Conservation (phyloP, 1,140 invertebrate genomes). For the Drosophila orosa region DNA sequence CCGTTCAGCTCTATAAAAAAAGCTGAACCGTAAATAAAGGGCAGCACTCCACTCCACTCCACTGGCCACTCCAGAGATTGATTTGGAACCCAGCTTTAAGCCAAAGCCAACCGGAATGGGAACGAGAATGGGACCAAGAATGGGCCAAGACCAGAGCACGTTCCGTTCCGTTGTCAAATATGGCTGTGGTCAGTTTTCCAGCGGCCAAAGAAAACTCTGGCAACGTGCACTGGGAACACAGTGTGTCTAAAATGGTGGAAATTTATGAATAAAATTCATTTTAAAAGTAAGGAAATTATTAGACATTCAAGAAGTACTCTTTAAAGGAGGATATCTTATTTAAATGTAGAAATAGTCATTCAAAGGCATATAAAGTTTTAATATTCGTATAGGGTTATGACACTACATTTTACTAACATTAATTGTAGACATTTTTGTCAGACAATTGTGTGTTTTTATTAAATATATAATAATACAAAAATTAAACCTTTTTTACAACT, state of each 20-base stretch:
- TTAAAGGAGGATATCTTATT: neutral
- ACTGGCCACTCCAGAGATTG: constrained; percentile 47
- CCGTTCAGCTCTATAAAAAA: constrained; percentile 12
- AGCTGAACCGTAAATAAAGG: constrained; percentile 46
- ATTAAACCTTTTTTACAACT: no score
- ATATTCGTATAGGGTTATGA: no score
- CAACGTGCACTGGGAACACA: neutral
- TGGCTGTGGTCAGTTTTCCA: constrained; percentile 73
- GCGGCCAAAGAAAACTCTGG: constrained; percentile 29
- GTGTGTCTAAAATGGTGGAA: neutral
- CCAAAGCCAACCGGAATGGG: constrained; percentile 26
- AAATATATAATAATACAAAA: no score
- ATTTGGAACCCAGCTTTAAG: constrained; percentile 58
- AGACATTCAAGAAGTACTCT: neutral
- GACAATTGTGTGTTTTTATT: no score
- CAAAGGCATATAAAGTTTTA: no score
- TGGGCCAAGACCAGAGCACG: constrained; percentile 56
- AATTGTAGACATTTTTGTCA: no score
- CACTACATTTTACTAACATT: no score
- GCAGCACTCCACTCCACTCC: constrained; percentile 13
- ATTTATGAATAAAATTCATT: neutral
- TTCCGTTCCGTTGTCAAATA: constrained; percentile 75
- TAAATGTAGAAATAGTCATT: neutral
- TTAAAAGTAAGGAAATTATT: neutral
- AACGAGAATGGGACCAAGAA: constrained; percentile 43